Conservation (phyloP, 1,140 invertebrate species). For the Drosophila pallidifrons region DNA sequence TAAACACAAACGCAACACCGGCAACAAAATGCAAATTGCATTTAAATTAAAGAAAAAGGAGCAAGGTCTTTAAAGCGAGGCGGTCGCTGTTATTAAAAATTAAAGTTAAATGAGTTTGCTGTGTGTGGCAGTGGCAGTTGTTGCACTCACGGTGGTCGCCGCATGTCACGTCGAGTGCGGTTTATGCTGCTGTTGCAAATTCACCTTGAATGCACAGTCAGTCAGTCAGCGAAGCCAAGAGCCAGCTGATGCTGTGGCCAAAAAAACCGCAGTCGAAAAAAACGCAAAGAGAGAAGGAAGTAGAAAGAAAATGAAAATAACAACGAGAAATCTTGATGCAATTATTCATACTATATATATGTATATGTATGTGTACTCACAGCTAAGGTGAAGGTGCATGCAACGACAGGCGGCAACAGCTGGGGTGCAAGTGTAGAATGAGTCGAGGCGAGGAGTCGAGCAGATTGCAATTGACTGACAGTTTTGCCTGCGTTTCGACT, state of each 20-base stretch:
- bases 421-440: constrained; percentile 8
- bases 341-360: constrained; percentile 67
- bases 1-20: constrained; percentile 38
- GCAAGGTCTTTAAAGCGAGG: constrained; percentile 46
- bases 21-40: constrained; percentile 31
- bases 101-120: constrained; percentile 70
- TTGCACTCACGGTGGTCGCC: constrained; percentile 67
- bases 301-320: constrained; percentile 25
- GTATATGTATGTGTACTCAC: constrained; percentile 21
- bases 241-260: constrained; percentile 16
- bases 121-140: constrained; percentile 18
- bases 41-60: constrained; percentile 44
- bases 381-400: constrained; percentile 69
- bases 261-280: constrained; percentile 29
- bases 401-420: constrained; percentile 61
- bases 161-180: constrained; percentile 73
- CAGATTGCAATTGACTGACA: constrained; percentile 63
- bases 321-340: constrained; percentile 73
- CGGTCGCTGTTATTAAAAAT: constrained; percentile 67
- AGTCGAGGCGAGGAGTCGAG: background rate
- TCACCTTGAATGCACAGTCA: constrained; percentile 65
- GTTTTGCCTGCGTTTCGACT: constrained; percentile 34
- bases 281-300: background rate
- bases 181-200: constrained; percentile 60
- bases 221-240: background rate